Percentiles rank a stretch among this genome's conserved stretches.
These are phyloP conservation scores for Poecile atricapillus DNA, from an alignment of 2,113 vertebrate genomes.

Conservation along the genomic window DNA sequence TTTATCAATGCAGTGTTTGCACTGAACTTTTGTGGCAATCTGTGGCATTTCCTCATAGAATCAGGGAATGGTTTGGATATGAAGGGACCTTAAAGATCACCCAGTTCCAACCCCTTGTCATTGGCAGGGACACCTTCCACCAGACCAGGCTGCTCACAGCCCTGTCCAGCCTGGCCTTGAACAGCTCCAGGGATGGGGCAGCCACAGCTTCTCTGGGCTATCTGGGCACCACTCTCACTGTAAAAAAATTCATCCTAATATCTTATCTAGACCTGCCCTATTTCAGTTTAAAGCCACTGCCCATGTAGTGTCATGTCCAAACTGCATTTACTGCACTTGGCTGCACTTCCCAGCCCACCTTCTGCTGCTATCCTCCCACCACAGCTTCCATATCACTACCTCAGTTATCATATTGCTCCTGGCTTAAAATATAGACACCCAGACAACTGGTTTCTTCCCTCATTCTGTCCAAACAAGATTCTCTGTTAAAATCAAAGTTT, in stretches of 20 bases:
- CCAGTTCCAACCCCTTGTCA: neutral
- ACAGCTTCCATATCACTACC: neutral
- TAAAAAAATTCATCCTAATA: neutral
- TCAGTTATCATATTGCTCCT: neutral
- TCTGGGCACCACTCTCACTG: neutral
- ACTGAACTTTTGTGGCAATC: neutral
- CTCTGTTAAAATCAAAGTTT: neutral
- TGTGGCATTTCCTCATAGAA: neutral
- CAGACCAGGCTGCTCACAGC: neutral
- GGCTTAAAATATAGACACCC: neutral
- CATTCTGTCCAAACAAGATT: neutral
- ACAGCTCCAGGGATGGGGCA: neutral
- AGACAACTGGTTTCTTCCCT: neutral
- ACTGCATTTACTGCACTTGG: neutral
- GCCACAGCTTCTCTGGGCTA: neutral
- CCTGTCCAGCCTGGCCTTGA: neutral
- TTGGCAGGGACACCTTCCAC: neutral
- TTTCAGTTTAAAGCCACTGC: neutral
- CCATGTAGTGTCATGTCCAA: neutral
- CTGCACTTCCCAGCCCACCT: neutral
- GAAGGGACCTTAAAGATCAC: neutral
- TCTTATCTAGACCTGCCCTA: neutral
- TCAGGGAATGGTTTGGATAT: neutral
- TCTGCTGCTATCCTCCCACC: neutral
- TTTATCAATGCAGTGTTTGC: neutral